Base-by-base conservation (phyloP, 2,888 invertebrate genomes). In the Lasius fuliginosus region DNA sequence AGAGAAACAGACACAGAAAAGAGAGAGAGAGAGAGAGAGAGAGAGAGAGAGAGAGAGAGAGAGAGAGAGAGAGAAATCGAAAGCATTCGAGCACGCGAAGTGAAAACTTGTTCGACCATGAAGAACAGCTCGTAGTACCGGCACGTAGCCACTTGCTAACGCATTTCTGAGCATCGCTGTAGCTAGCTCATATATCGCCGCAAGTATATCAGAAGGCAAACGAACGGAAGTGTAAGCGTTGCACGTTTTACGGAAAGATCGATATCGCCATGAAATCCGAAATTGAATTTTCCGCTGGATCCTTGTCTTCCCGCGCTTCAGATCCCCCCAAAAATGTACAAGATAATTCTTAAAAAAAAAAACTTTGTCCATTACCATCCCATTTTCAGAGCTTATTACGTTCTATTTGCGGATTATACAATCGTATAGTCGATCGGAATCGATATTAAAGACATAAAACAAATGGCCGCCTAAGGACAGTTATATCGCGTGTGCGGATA, bases 81-180 rank as follows among this genome's bases (percentile, higher is more conserved):
- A 90, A 82, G 82, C 83, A 86, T 86, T 90, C 86, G 82, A n/a
- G 49, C 65, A 79, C 83, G 83, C 64, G 67, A 53, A 58, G 67
- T 67, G 85, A 65, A 86, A 90, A 90, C 85, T 88, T 88, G 85
- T 64, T 86, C 86, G 88, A 83, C 83, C 85, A 83, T 85, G 88
- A 89, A 85, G 83, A 86, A 84, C 86, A 82, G 83, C 58, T 76
- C 71, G 69, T 75, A 85, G 85, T 73, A 74, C 74, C 82, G 81
- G 86, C 89, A 90, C 88, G 88, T 85, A 83, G 68, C 83, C 84
- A 86, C 89, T 85, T 82, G 87, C 86, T 86, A 83, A 89, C 87
- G 83, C 82, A 74, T 85, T 82, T 86, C 82, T 86, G 79, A 49
- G 83, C 83, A 83, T 84, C 69, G 79, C 60, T 73, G 82, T 71